Evolutionary conservation across 2,113 vertebrate species (phyloP), one percentile per base, ranked within the genome.

Genomic region (Rhabdornis inornatus): DNA sequence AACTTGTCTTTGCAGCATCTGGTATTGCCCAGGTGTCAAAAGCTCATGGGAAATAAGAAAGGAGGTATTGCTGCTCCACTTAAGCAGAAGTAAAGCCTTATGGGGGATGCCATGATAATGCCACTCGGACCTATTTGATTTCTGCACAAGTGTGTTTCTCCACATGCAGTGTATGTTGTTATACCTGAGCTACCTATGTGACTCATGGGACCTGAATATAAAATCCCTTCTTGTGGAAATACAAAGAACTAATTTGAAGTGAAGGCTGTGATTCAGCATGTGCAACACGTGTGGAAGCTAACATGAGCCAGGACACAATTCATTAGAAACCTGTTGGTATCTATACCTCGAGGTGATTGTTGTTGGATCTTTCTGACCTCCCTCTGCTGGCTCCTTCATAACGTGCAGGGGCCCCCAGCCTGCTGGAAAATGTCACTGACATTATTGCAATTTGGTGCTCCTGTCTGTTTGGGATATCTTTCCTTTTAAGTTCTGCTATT

Each of bases 101-200:
- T 95, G 97, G 91, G 94, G 90, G 93, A 97, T 97, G 97, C 96
- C 96, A 95, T 95, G 96, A 96, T 87, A 96, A 97, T 74, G 94
- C 71, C 88, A 87, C 83, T 72, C 52, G 69, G 63, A 91, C 47
- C 76, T 70, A 10, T 22, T 60, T 77, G 35, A 68, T 49, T 83
- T 45, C 83, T 60, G 69, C 14, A 66, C 28, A n/a, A 53, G 50
- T 15, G 49, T 81, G 44, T 55, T 93, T 92, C 74, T 90, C 79
- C 72, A 61, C 39, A 75, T 81, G 83, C 88, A 94, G 65, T 69
- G 74, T 69, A 31, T 59, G 35, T 19, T 59, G 47, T 64, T 44
- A 30, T 4, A 59, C 10, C 44, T 69, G 40, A 89, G 60, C 42
- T 94, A 56, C 44, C 31, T 37, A n/a, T 11, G 63, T 37, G 63